Conservation (phyloP, 2,888 invertebrate species). For the Spatulosminthurus flaviceps region DNA sequence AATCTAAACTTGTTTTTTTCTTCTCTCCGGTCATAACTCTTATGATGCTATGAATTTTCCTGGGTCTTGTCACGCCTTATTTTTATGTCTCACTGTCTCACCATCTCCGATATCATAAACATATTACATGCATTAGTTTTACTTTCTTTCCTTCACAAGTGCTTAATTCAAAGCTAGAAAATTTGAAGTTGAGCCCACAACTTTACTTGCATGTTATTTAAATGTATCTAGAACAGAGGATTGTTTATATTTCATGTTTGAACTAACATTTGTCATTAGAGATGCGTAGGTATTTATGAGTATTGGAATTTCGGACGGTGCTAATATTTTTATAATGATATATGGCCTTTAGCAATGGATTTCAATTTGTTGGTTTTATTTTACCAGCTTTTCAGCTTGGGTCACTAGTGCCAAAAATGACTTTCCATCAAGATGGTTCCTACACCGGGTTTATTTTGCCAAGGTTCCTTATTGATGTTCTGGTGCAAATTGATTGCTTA, state of each 20-base stretch:
- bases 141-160: neutral
- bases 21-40: slow-evolving; percentile 23
- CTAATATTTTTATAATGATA: slow-evolving; percentile 10
- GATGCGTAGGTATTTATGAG: neutral
- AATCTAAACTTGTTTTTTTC: slow-evolving; percentile 26
- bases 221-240: too few species aligned
- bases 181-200: too few species aligned
- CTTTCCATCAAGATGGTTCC: too few species aligned
- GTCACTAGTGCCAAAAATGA: neutral
- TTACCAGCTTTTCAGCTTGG: neutral
- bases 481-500: too few species aligned
- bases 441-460: too few species aligned
- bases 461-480: too few species aligned
- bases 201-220: too few species aligned
- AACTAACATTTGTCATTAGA: neutral
- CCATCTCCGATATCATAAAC: neutral
- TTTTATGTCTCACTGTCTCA: slow-evolving; percentile 24
- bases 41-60: slow-evolving; percentile 15
- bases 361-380: neutral
- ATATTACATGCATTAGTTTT: slow-evolving; percentile 1
- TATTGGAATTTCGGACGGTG: neutral
- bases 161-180: neutral
- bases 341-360: neutral
- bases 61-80: slow-evolving; percentile 24
- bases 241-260: too few species aligned